Evolutionary conservation across 2,888 invertebrate genomes (phyloP).

Genomic region (Linnaemya vulpina): DNA sequence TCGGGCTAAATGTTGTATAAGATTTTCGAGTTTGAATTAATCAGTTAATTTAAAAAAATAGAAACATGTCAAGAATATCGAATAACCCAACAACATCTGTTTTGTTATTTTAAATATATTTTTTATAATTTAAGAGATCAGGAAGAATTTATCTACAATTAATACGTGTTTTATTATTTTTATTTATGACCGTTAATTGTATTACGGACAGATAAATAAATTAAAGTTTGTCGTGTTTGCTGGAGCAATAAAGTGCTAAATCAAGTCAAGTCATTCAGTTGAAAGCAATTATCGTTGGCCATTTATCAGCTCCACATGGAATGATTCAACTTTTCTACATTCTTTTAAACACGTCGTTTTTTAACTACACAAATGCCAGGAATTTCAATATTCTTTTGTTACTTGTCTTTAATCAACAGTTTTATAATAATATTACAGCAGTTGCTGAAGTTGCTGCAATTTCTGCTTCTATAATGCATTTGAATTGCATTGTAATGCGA

Average conservation of each 20-base stretch:
- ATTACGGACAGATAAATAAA: not conserved
- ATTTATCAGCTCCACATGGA: not conserved
- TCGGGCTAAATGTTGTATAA: constrained; percentile 1
- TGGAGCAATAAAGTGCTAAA: constrained; percentile 27
- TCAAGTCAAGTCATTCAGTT: constrained; percentile 30
- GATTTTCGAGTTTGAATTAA: not conserved
- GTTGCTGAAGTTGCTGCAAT: constrained; percentile 8
- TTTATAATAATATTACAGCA: constrained; percentile 19
- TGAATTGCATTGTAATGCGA: constrained; percentile 32
- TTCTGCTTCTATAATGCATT: constrained; percentile 3
- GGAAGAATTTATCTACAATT: constrained; percentile 59
- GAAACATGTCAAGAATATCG: constrained; percentile 4
- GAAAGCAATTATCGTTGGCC: not conserved
- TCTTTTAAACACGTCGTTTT: not conserved
- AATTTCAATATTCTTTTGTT: constrained; percentile 44
- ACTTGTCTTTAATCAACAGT: constrained; percentile 33
- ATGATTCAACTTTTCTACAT: constrained; percentile 11
- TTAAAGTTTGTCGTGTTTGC: constrained; percentile 14
- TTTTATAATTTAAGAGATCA: constrained; percentile 41
- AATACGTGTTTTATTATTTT: constrained; percentile 9
- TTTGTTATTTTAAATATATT: not conserved
- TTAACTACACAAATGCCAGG: not conserved
- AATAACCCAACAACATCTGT: constrained; percentile 18
- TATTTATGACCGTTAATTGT: constrained; percentile 11
- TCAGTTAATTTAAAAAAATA: constrained; percentile 1